Percentiles rank a stretch among this genome's conserved stretches.
These are phyloP conservation scores for Caenorhabditis afra DNA, from an alignment of 2,888 invertebrate genomes.

Conservation along the genomic window DNA sequence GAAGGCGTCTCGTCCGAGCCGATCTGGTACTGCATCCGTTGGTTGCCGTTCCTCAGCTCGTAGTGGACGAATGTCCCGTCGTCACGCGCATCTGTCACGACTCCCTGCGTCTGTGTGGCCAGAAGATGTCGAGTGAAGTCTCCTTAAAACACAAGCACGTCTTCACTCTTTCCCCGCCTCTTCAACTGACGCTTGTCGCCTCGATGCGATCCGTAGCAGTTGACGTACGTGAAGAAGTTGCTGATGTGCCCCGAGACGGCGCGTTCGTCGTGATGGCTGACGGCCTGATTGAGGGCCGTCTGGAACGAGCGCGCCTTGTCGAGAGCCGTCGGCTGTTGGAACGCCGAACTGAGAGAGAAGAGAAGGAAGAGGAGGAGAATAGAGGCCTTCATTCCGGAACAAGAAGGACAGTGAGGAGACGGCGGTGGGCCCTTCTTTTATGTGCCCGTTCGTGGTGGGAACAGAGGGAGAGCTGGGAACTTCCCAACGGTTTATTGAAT, in stretches of 20 bases:
- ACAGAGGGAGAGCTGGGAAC: too few relatives aligned
- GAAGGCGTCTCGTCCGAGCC: background rate
- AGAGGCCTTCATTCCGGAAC: too few relatives aligned
- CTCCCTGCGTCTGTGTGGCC: background rate
- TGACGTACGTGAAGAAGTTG: conserved; percentile 2
- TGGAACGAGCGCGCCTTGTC: background rate
- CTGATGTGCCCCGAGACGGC: conserved; percentile 1
- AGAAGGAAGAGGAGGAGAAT: too few relatives aligned
- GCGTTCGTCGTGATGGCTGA: background rate
- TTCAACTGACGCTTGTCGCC: background rate
- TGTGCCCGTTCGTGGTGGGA: too few relatives aligned
- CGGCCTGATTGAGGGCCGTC: background rate
- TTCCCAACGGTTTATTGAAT: too few relatives aligned
- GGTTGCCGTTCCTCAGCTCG: background rate
- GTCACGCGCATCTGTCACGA: background rate
- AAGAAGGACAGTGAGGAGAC: too few relatives aligned
- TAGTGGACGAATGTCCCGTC: background rate
- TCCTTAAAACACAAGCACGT: background rate
- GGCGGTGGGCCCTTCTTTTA: too few relatives aligned
- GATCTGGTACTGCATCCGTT: background rate
- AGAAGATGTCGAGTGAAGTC: background rate
- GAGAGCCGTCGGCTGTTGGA: background rate
- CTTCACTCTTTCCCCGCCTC: background rate
- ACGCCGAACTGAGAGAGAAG: too few relatives aligned
- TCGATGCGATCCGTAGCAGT: background rate